Percentiles rank a stretch among this genome's conserved stretches.
Evolutionary conservation across 1,140 invertebrate species (phyloP).

Genomic region (Scaptomyza graminum): DNA sequence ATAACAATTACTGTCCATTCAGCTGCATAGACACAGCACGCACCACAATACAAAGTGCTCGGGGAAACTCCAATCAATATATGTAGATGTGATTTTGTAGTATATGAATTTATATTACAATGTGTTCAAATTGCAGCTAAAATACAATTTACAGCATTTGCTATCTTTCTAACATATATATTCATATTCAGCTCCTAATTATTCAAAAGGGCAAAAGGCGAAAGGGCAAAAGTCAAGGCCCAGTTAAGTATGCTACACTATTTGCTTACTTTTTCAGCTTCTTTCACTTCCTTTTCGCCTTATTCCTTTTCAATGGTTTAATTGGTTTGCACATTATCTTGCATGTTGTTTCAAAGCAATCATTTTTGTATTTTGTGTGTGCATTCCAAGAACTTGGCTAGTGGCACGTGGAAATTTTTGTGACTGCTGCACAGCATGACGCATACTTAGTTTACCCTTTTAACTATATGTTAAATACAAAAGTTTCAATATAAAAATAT

Average conservation of each 20-base stretch:
- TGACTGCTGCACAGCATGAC: constrained; percentile 22
- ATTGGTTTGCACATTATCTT: constrained; percentile 24
- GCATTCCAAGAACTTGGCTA: neutral
- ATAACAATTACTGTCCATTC: constrained; percentile 72
- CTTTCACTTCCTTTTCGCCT: neutral
- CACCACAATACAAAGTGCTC: constrained; percentile 2
- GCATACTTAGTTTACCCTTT: constrained; percentile 28
- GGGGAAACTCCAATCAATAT: constrained; percentile 41
- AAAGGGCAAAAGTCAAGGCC: constrained; percentile 39
- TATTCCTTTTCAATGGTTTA: constrained; percentile 17
- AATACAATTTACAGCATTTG: constrained; percentile 1
- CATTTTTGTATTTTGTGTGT: constrained; percentile 8
- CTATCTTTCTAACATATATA: constrained; percentile 7
- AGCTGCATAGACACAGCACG: neutral
- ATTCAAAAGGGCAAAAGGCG: neutral
- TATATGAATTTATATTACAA: neutral
- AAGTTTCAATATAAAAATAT: neutral
- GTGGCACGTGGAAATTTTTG: neutral
- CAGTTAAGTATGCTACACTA: constrained; percentile 31
- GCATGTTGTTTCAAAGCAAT: neutral
- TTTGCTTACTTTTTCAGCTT: neutral
- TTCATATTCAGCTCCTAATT: constrained; percentile 44
- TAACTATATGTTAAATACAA: neutral
- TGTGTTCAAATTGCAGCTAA: constrained; percentile 12
- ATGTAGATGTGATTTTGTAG: neutral